Evolutionary conservation across 2,888 invertebrate species (phyloP).

Genomic region (Eurytoma adleriae): DNA sequence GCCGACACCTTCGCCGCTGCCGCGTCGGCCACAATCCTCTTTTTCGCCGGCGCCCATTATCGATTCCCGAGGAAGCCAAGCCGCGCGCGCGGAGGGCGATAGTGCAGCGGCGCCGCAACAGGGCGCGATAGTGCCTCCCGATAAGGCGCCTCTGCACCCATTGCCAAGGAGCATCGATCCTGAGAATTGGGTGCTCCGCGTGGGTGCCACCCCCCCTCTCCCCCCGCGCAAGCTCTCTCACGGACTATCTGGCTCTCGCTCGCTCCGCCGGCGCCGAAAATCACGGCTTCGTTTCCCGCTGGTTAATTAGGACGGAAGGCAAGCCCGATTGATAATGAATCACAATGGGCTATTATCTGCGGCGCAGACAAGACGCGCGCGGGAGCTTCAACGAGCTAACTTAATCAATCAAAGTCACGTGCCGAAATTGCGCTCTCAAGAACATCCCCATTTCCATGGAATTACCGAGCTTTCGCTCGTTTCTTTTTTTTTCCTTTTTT

Average conservation of each 20-base stretch:
- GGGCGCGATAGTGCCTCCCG: no score
- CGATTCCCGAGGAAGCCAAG: conserved; percentile 6
- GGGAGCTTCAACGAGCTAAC: not conserved
- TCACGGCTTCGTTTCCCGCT: conserved; percentile 27
- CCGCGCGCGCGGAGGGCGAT: not conserved
- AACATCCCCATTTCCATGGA: not conserved
- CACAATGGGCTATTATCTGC: conserved; percentile 42
- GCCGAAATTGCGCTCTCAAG: not conserved
- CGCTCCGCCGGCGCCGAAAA: not conserved
- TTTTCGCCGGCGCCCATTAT: conserved; percentile 21
- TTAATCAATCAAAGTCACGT: conserved; percentile 30
- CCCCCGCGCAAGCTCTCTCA: no score
- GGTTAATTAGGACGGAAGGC: conserved; percentile 48
- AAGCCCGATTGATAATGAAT: conserved; percentile 36
- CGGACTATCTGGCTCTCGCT: not conserved
- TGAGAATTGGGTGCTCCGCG: no score
- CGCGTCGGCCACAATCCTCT: conserved; percentile 12
- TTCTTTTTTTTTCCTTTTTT: no score
- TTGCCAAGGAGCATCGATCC: no score
- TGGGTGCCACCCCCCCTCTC: not conserved
- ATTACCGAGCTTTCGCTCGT: no score
- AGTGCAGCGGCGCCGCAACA: no score
- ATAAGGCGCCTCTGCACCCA: no score
- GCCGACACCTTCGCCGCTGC: no score
- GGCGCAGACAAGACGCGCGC: conserved; percentile 2